Evolutionary conservation across 2,113 vertebrate genomes (phyloP).

Genomic region (Globicephala melas): DNA sequence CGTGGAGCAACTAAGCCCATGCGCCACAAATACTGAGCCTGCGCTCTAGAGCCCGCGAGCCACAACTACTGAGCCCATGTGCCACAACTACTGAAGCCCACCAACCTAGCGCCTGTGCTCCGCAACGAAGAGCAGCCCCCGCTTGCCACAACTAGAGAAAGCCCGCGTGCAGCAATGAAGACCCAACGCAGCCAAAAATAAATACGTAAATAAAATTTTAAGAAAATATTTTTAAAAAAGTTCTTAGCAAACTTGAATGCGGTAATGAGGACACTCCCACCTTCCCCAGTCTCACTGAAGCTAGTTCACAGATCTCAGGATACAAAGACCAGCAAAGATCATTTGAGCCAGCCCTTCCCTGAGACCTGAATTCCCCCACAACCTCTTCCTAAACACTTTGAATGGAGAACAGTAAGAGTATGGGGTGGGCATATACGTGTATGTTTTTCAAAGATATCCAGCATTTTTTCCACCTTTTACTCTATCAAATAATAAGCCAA

Average conservation of each 20-base stretch:
- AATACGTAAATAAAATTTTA: too few relatives aligned
- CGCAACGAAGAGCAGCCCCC: too few relatives aligned
- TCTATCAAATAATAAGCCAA: background rate
- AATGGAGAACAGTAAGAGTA: background rate
- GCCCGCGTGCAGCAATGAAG: too few relatives aligned
- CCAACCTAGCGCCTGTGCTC: too few relatives aligned
- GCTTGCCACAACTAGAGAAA: too few relatives aligned
- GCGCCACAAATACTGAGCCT: too few relatives aligned
- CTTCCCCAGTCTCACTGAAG: background rate
- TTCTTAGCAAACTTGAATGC: background rate
- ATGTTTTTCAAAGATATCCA: background rate
- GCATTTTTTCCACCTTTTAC: background rate
- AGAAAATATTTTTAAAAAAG: rapidly evolving
- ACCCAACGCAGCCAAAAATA: too few relatives aligned
- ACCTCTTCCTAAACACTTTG: background rate
- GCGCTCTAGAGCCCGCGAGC: too few relatives aligned
- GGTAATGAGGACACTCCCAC: background rate
- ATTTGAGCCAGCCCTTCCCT: background rate
- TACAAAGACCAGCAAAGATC: background rate
- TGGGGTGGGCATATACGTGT: rapidly evolving
- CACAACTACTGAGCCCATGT: too few relatives aligned
- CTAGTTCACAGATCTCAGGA: background rate
- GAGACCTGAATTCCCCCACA: background rate
- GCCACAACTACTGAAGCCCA: too few relatives aligned
- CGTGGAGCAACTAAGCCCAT: too few relatives aligned